Evolutionary conservation across 2,113 vertebrate genomes (phyloP).

Genomic region (Lichenostomus cassidix): DNA sequence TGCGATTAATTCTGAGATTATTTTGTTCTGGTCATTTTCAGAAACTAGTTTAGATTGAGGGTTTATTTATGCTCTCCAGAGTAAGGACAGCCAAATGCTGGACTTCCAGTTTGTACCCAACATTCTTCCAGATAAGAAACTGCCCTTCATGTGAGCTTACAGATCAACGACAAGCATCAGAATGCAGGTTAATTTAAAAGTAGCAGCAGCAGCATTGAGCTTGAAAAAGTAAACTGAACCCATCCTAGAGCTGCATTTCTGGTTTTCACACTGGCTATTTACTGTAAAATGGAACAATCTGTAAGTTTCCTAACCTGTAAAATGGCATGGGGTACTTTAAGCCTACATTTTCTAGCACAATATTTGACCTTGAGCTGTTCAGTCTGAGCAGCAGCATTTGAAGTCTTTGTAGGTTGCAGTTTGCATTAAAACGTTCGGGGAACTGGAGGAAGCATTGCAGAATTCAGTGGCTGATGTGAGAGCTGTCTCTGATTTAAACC

Average conservation of each 20-base stretch:
- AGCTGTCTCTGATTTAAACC: slow-evolving; percentile 10
- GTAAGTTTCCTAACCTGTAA: background rate
- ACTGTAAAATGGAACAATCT: background rate
- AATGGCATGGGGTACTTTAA: background rate
- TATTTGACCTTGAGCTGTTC: background rate
- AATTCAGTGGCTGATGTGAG: background rate
- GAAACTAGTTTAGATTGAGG: background rate
- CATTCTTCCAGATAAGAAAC: background rate
- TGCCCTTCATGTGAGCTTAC: background rate
- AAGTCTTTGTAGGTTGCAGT: background rate
- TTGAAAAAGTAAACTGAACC: background rate
- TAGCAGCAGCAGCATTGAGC: background rate
- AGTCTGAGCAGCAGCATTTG: background rate
- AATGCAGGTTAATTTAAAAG: background rate
- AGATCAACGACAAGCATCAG: background rate
- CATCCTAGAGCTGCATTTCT: background rate
- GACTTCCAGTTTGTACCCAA: background rate
- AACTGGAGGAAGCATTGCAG: background rate
- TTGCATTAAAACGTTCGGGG: background rate
- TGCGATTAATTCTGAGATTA: background rate
- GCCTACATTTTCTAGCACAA: background rate
- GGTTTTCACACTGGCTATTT: background rate
- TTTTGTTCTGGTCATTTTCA: background rate
- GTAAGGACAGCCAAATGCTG: background rate
- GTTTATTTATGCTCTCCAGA: background rate